Evolutionary conservation across 2,113 vertebrate species (phyloP).

Genomic region (Glareola pratincola): DNA sequence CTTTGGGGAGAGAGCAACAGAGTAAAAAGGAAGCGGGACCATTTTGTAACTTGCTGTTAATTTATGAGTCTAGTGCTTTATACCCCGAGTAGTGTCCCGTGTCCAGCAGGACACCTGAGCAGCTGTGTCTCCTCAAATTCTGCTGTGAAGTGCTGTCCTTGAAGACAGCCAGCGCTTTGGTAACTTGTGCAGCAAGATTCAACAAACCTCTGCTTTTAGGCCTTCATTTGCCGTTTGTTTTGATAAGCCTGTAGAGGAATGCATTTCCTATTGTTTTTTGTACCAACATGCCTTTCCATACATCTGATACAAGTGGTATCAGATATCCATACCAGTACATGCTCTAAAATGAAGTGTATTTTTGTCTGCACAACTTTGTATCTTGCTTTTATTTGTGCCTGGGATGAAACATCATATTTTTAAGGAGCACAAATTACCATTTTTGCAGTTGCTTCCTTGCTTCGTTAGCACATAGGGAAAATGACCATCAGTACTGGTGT

Average conservation of each 20-base stretch:
- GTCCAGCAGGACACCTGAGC: not conserved
- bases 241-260: not conserved
- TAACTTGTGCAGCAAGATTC: not conserved
- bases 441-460: not conserved
- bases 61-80: not conserved
- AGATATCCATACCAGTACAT: not conserved
- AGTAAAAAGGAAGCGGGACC: not conserved
- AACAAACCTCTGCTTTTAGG: not conserved
- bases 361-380: not conserved
- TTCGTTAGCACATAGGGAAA: not conserved
- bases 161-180: not conserved
- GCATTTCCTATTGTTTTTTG: not conserved
- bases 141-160: fast-evolving
- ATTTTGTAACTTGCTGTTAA: not conserved
- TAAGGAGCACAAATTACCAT: not conserved
- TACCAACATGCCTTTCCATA: not conserved
- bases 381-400: not conserved
- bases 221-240: not conserved
- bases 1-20: not conserved
- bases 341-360: not conserved
- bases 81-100: not conserved
- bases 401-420: not conserved
- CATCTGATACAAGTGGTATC: not conserved
- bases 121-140: not conserved
- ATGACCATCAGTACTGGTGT: not conserved